Base-by-base conservation (phyloP, 2,113 vertebrate genomes). In the Tachycineta bicolor region DNA sequence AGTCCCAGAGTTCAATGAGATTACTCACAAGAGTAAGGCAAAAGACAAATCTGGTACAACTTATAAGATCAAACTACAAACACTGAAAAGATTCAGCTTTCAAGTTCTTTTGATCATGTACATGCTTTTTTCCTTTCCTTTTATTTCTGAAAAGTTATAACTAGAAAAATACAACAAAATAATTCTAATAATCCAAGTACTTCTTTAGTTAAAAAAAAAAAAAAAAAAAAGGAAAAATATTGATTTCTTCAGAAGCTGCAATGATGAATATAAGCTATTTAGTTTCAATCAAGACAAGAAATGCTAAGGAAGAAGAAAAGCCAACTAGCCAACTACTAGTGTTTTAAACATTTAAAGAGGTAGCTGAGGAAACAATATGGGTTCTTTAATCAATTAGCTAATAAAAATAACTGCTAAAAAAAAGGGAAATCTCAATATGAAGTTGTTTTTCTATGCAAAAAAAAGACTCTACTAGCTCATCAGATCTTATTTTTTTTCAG, bases 1-100 rank as follows among this genome's bases (percentile, higher is more conserved):
- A 90, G 87, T 93, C 44, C 59, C 62, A 46, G n/a, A 94, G 82
- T 95, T 96, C 94, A 90, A 29, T 81, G 53, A 79, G 50, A 96
- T 94, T 95, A 56, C 31, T 95, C 85, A 94, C 63, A 95, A 90
- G 87, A 71, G 50, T 86, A 88, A 90, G 25, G 55, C 75, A 87
- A 68, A 92, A 83, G 73, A 70, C 68, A 88, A 86, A 60, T 78
- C 68, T 83, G 24, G 14, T 81, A 60, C 39, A 74, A 52, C 6
- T 93, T 83, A 78, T 34, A 81, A 93, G 29, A 94, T 94, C 91
- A 94, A 92, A 23, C 64, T 70, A 63, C 14, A 87, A 55, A 87
- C 16, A 11, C 33, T 81, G 69, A 67, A 87, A 89, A 77, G 44
- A 74, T 55, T 92, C 26, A 55, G 6, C 83, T 92, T 92, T 92